A percentile compares a stretch with the other conserved stretches of the same genome.
Evolutionary conservation across 2,888 invertebrate species (phyloP).

Genomic region (Xylocampa areola): DNA sequence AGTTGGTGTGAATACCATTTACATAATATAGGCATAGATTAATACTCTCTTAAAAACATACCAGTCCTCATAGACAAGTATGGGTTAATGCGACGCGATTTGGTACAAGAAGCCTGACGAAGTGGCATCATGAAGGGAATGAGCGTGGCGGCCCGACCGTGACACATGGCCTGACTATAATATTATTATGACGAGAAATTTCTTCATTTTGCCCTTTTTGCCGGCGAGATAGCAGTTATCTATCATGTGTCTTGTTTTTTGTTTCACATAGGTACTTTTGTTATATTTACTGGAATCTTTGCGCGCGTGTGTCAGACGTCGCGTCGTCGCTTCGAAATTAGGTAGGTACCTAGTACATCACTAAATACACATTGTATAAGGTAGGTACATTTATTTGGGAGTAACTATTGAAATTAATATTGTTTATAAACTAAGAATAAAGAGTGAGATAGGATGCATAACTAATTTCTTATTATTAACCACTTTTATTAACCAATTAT

Average conservation of each 20-base stretch:
- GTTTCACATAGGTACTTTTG: background rate
- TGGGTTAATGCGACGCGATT: constrained; percentile 74
- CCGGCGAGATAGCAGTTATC: constrained; percentile 72
- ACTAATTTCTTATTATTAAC: no score
- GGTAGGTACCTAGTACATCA: background rate
- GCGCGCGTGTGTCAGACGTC: background rate
- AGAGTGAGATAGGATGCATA: no score
- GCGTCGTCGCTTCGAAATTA: background rate
- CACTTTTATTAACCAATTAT: no score
- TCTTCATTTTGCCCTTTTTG: constrained; percentile 77
- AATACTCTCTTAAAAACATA: constrained; percentile 14
- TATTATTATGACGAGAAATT: constrained; percentile 77
- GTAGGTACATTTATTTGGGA: no score
- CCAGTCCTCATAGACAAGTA: constrained; percentile 60
- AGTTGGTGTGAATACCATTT: no score
- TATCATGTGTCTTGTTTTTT: constrained; percentile 67
- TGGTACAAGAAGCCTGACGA: constrained; percentile 72
- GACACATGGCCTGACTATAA: constrained; percentile 78
- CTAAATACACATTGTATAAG: background rate
- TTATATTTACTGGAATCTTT: constrained; percentile 7
- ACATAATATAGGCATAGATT: constrained; percentile 4
- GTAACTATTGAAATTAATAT: no score
- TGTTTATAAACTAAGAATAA: no score
- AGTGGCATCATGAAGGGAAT: constrained; percentile 67
- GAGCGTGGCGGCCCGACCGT: constrained; percentile 64